phyloP scores from a whole-genome alignment of 2,113 vertebrate species.

The Sialia sialis region DNA sequence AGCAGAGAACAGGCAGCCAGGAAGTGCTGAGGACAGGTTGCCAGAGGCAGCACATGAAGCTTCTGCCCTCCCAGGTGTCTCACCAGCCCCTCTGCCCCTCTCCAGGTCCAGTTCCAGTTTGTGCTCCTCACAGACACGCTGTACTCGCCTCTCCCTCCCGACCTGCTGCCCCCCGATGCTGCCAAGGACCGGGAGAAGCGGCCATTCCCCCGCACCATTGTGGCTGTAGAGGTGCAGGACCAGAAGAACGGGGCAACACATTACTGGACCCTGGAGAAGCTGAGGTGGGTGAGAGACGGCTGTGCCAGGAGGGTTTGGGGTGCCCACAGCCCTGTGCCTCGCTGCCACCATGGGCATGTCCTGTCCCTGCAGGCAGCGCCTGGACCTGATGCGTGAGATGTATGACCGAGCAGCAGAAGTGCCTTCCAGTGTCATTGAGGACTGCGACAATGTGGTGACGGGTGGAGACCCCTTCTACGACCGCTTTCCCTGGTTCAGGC shows the following conservation, averaged over 20 bases:
- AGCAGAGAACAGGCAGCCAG: background rate
- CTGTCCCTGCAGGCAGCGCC: slow-evolving; percentile 80
- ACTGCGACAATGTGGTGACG: slow-evolving; percentile 88
- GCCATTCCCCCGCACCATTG: slow-evolving; percentile 91
- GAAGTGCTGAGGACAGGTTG: accelerated
- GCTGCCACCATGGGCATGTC: accelerated
- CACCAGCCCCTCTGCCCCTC: background rate
- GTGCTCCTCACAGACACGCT: slow-evolving; percentile 93
- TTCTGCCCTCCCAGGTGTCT: background rate
- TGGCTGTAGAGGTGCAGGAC: slow-evolving; percentile 96
- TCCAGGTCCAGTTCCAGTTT: slow-evolving; percentile 98
- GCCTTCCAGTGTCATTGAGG: slow-evolving; percentile 83
- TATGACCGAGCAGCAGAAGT: slow-evolving; percentile 95
- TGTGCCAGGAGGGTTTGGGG: accelerated
- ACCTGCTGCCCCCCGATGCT: slow-evolving; percentile 85
- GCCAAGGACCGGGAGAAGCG: slow-evolving; percentile 84
- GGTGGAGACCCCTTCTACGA: slow-evolving; percentile 98
- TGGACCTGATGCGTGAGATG: slow-evolving; percentile 97
- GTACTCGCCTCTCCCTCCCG: slow-evolving; percentile 92
- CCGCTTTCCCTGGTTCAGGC: slow-evolving; percentile 97
- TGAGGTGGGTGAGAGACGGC: slow-evolving; percentile 74
- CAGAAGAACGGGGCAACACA: slow-evolving; percentile 96
- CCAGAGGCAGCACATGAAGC: accelerated
- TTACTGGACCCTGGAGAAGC: slow-evolving; percentile 96
- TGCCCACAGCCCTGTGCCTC: background rate